phyloP scores from a whole-genome alignment of 1,140 invertebrate species.

The Macrobrachium nipponense region DNA sequence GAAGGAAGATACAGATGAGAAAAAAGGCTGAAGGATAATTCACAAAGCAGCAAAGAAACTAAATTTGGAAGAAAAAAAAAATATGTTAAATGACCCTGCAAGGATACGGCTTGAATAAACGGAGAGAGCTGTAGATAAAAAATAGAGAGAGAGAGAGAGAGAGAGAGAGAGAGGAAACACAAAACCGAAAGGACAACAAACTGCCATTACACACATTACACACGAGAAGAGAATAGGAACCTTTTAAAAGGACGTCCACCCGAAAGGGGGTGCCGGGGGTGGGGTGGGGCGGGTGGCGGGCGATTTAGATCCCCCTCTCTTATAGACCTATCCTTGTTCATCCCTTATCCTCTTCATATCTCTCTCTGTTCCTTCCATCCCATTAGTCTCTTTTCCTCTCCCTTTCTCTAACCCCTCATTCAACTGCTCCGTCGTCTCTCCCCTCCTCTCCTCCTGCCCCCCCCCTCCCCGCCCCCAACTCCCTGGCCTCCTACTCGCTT shows the following conservation, averaged over 20 bases:
- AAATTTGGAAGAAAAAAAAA: too few relatives aligned
- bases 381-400: background rate
- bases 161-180: background rate
- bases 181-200: background rate
- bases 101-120: background rate
- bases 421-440: background rate
- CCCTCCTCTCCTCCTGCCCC: background rate
- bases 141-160: slow-evolving; percentile 18
- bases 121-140: background rate
- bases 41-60: too few relatives aligned
- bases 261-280: too few relatives aligned
- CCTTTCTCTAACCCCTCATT: background rate
- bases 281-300: too few relatives aligned
- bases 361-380: background rate
- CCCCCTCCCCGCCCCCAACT: background rate
- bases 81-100: too few relatives aligned
- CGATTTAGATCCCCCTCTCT: background rate
- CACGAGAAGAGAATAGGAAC: background rate
- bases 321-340: background rate
- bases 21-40: too few relatives aligned
- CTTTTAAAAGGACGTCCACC: background rate
- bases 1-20: too few relatives aligned
- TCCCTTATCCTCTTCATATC: background rate
- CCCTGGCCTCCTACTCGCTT: background rate
- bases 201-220: too few relatives aligned